Conservation (phyloP, 1,140 invertebrate genomes). For the Leptopilina clavipes region DNA sequence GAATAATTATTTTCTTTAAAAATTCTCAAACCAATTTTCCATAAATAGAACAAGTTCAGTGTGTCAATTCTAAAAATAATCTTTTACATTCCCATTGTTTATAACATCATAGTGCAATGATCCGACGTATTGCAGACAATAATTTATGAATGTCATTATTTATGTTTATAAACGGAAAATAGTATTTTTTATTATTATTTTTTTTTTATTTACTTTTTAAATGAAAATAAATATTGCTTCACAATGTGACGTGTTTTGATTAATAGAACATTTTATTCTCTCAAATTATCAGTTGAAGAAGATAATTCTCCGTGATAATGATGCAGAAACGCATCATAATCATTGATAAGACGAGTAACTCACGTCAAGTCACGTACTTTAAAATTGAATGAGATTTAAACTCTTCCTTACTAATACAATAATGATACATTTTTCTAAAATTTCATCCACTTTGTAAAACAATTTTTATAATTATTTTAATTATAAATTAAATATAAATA, state of each 20-base stretch:
- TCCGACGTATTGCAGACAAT: background rate
- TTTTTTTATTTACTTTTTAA: too few species aligned
- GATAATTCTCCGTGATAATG: background rate
- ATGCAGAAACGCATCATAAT: background rate
- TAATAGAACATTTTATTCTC: background rate
- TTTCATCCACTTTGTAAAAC: background rate
- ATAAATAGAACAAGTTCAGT: slow-evolving; percentile 13
- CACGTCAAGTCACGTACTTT: slow-evolving; percentile 7
- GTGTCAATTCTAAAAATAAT: slow-evolving; percentile 19
- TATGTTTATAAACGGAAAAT: slow-evolving; percentile 15
- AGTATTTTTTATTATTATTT: too few species aligned
- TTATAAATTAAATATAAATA: too few species aligned
- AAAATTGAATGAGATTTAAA: background rate
- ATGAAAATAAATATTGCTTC: too few species aligned
- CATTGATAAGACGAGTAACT: background rate
- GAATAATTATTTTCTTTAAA: background rate
- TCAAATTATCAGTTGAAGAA: background rate
- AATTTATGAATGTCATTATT: background rate
- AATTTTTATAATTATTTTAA: too few species aligned
- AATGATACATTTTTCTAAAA: background rate
- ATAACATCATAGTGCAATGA: slow-evolving; percentile 11
- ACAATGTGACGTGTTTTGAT: background rate
- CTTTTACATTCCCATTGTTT: background rate
- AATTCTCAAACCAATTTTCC: background rate
- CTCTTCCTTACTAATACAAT: background rate